phyloP scores from a whole-genome alignment of 1,140 invertebrate species.

The Zaprionus capensis region DNA sequence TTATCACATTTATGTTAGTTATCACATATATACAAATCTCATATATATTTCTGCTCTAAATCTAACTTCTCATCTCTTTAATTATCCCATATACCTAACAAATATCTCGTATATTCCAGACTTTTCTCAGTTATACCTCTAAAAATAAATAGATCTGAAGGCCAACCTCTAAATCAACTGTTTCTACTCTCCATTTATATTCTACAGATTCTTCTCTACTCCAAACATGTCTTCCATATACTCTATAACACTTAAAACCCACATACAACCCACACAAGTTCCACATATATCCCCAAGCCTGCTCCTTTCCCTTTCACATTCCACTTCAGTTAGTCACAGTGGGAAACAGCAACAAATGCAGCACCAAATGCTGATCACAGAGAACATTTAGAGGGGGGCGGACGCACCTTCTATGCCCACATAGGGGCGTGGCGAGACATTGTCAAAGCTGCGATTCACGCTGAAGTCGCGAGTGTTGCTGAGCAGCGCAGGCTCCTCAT shows the following conservation, averaged over 20 bases:
- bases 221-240: not conserved
- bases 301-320: not conserved
- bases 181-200: not conserved
- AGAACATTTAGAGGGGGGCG: not conserved
- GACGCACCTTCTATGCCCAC: conserved; percentile 71
- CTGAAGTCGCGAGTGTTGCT: conserved; percentile 41
- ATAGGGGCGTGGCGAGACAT: conserved; percentile 81
- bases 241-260: no score
- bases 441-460: conserved; percentile 74
- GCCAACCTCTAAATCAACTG: no score
- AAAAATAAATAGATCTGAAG: not conserved
- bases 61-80: no score
- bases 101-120: no score
- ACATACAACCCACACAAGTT: not conserved
- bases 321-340: not conserved
- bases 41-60: no score
- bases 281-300: not conserved
- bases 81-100: no score
- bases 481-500: conserved; percentile 41
- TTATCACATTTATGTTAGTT: no score
- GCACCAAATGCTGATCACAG: not conserved
- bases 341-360: not conserved
- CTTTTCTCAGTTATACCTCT: not conserved
- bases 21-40: no score
- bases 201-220: not conserved